Conservation (phyloP, 2,797 vertebrate species). For the Psittacula echo region DNA sequence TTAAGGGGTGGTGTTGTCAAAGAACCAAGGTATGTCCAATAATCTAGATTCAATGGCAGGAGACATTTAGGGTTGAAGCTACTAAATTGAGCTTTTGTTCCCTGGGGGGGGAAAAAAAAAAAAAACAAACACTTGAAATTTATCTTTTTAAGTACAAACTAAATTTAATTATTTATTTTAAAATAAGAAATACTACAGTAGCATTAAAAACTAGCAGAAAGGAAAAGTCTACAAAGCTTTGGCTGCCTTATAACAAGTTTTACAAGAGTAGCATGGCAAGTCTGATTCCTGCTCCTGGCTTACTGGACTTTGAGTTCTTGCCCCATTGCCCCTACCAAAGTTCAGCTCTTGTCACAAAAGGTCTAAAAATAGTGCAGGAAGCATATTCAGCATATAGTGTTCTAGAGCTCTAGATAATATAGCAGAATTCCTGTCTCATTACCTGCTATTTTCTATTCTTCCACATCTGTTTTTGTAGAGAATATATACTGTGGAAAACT, state of each 20-base stretch:
- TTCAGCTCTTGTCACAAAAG: neutral
- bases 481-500: neutral
- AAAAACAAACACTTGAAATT: neutral
- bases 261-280: neutral
- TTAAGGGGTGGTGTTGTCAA: constrained; percentile 93
- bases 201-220: neutral
- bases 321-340: neutral
- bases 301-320: neutral
- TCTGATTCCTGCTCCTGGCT: neutral
- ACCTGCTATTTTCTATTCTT: neutral
- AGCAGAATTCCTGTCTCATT: neutral
- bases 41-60: constrained; percentile 88
- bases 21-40: constrained; percentile 95
- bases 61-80: constrained; percentile 94
- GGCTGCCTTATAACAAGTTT: neutral
- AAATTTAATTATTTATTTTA: neutral
- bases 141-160: neutral
- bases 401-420: neutral
- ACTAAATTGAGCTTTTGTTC: constrained; percentile 87
- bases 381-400: neutral
- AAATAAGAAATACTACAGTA: neutral
- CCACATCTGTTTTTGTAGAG: neutral
- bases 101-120: constrained; percentile 73
- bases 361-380: neutral
- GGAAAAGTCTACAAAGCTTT: neutral